Evolutionary conservation across 2,797 vertebrate genomes (phyloP).

Genomic region (Melopsittacus undulatus): DNA sequence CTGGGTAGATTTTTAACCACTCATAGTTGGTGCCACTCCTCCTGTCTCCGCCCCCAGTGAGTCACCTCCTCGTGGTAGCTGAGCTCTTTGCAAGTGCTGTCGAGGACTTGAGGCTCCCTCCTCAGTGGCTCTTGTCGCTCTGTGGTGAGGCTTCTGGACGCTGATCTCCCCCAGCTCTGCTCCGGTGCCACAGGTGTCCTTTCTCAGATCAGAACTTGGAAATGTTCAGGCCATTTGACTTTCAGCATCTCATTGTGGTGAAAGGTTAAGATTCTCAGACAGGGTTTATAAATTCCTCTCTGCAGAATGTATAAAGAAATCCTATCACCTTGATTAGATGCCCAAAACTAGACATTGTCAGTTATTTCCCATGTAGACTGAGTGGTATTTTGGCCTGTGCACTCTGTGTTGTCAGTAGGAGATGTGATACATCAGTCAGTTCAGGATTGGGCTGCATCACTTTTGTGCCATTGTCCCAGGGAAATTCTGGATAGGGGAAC

Average conservation of each 20-base stretch:
- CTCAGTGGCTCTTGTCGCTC: no score
- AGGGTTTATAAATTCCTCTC: not conserved
- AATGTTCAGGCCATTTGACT: not conserved
- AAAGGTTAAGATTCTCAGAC: not conserved
- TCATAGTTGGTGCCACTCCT: no score
- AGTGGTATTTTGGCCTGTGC: not conserved
- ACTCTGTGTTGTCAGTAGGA: not conserved
- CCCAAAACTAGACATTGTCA: not conserved
- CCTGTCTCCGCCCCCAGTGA: no score
- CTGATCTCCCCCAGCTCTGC: no score
- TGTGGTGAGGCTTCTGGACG: no score
- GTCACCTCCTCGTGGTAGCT: no score
- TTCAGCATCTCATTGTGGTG: not conserved
- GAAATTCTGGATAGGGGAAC: not conserved
- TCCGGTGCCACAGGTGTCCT: no score
- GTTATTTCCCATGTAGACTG: not conserved
- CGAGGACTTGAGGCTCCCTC: no score
- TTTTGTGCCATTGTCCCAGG: not conserved
- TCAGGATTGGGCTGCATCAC: not conserved
- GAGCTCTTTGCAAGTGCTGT: no score
- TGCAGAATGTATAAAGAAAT: not conserved
- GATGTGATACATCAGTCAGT: not conserved
- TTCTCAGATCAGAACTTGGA: not conserved
- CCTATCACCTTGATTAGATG: not conserved
- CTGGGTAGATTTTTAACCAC: no score